Base-by-base conservation (phyloP, 2,888 invertebrate species). In the Vandiemenella viatica region DNA sequence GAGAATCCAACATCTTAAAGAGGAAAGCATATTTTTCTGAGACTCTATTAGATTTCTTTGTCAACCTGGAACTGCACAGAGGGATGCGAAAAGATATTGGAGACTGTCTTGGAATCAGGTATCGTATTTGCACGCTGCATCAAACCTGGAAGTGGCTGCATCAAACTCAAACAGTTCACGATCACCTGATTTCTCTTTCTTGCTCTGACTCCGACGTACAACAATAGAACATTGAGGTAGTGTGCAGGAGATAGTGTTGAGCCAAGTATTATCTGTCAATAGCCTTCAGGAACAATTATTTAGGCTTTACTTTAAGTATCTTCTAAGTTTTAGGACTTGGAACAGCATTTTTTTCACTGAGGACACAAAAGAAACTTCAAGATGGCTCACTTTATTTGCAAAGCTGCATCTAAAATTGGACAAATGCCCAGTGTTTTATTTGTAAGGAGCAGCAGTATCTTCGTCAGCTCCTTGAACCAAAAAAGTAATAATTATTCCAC, bases 121-220 rank as follows among this genome's bases (percentile, higher is more conserved):
- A 77, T 77, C 85, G 88, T 74, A 81, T 83, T 70, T 84, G 82
- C 72, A 77, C 79, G 71, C 80, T 88, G 71, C 87, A 89, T 71
- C 88, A 88, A 71, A 90, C 89, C 66, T 89, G 86, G 83, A 89
- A 89, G 88, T 90, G 89, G 89, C 73, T 90, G 67, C 89, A 90
- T 68, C 88, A 88, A 69, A 90, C 89, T 57, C 83, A 85, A 63
- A 82, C 81, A 61, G 76, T 89, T 53, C 89, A 90, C 76, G 85
- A 88, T 62, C 87, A 87, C 64, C 74, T 90, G 62, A 83, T 88
- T 69, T 79, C 83, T 60, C 76, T 86, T 61, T 82, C 81, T 56
- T 74, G 84, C 58, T 80, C 81, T 62, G 32, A 32, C n/a, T 32
- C 32, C n/a, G 32, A 32, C 32, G 3, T 32, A 32, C 4, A 32